A percentile compares a stretch with the other conserved stretches of the same genome.
These are phyloP conservation scores for Eledona agricola DNA, from an alignment of 2,888 invertebrate genomes.

Conservation along the genomic window DNA sequence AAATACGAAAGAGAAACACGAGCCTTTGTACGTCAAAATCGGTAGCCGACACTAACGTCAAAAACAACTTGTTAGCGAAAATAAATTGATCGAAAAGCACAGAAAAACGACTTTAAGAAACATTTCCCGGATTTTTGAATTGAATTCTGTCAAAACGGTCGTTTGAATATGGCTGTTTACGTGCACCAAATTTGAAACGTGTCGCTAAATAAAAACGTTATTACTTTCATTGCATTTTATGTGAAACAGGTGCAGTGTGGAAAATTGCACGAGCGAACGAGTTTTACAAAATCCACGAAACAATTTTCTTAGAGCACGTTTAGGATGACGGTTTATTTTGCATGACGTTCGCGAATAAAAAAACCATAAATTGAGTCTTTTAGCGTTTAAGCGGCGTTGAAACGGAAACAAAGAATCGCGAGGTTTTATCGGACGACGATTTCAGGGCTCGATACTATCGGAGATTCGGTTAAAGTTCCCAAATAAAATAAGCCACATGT, in stretches of 20 bases:
- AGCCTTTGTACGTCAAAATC: too few relatives aligned
- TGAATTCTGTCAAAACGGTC: constrained; percentile 14
- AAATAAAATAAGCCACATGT: constrained; percentile 40
- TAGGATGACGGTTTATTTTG: constrained; percentile 10
- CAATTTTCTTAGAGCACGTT: constrained; percentile 21
- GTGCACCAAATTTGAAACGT: constrained; percentile 17
- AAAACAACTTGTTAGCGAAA: too few relatives aligned
- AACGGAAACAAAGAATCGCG: constrained; percentile 5
- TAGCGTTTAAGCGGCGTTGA: constrained; percentile 9
- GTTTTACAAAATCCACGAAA: constrained; percentile 24
- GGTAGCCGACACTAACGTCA: too few relatives aligned
- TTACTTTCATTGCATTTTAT: constrained; percentile 23
- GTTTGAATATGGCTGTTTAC: constrained; percentile 12
- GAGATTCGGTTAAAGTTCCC: constrained; percentile 16
- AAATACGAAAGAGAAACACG: too few relatives aligned
- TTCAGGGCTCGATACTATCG: constrained; percentile 14
- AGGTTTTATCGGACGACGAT: neutral
- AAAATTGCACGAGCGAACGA: constrained; percentile 18
- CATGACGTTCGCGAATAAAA: too few relatives aligned
- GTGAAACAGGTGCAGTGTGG: constrained; percentile 14
- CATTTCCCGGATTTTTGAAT: constrained; percentile 9
- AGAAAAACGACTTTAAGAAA: too few relatives aligned
- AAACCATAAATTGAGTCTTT: too few relatives aligned
- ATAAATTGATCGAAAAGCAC: too few relatives aligned
- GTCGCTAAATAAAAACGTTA: constrained; percentile 13